phyloP scores from a whole-genome alignment of 1,140 invertebrate genomes.

The Sycobia sp. region DNA sequence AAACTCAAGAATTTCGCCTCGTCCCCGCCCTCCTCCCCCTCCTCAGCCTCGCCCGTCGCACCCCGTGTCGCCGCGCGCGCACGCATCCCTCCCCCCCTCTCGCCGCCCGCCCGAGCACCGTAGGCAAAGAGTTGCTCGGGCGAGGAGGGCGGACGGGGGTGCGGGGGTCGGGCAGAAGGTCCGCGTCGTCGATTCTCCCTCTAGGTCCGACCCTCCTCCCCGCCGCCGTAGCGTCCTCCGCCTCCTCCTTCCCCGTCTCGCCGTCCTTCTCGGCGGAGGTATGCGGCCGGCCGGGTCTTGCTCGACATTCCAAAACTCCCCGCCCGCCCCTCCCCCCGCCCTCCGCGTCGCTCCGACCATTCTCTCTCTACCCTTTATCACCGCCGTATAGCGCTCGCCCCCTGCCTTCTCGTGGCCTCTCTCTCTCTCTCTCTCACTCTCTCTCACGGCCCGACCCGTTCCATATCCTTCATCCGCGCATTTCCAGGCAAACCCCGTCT shows the following conservation, averaged over 20 bases:
- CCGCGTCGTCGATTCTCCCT: not conserved
- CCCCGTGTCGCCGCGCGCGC: not conserved
- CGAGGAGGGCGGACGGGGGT: no score
- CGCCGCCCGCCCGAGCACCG: no score
- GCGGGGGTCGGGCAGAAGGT: no score
- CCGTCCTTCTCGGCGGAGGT: conserved; percentile 4
- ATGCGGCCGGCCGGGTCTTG: conserved; percentile 22
- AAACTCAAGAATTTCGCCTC: conserved; percentile 15
- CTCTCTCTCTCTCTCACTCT: conserved; percentile 44
- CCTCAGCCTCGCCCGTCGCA: not conserved
- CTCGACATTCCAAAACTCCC: conserved; percentile 53
- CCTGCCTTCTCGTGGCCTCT: no score
- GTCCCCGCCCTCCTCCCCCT: not conserved
- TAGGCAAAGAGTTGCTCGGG: no score
- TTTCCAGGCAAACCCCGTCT: conserved; percentile 46
- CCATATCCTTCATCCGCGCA: conserved; percentile 60
- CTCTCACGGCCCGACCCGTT: conserved; percentile 54
- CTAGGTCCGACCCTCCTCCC: not conserved
- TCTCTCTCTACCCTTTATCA: no score
- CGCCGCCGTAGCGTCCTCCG: not conserved
- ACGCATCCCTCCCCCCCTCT: not conserved
- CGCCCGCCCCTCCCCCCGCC: no score
- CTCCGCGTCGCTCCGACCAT: no score
- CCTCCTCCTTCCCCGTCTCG: conserved; percentile 19
- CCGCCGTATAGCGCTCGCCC: no score